Evolutionary conservation across 53 echinoderm and acorn worm genomes (phyloP).

Genomic region (Apostichopus leukothele): DNA sequence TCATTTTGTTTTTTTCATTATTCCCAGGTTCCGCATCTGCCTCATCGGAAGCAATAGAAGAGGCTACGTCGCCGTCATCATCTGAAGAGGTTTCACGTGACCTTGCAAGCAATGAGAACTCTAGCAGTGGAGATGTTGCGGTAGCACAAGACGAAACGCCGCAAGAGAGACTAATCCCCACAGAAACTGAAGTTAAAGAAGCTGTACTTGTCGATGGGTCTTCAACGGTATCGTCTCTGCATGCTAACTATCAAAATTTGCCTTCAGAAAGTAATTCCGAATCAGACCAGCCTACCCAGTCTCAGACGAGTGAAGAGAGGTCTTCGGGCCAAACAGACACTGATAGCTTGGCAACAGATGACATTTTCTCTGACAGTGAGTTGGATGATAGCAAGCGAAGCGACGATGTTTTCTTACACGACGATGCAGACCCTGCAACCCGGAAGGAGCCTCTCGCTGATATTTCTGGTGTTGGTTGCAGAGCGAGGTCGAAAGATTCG

Average conservation of each 20-base stretch:
- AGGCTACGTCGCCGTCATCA: background rate
- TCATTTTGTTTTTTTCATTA: background rate
- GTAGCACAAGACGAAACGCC: constrained; percentile 31
- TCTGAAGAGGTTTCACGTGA: background rate
- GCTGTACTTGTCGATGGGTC: constrained; percentile 17
- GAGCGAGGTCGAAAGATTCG: background rate
- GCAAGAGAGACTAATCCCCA: constrained; percentile 15
- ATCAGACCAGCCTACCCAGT: constrained; percentile 11
- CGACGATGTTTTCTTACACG: constrained; percentile 45
- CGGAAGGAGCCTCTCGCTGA: constrained; percentile 16
- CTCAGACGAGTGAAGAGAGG: constrained; percentile 42
- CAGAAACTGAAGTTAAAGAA: constrained; percentile 42
- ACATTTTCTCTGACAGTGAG: constrained; percentile 50
- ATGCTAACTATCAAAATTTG: constrained; percentile 7
- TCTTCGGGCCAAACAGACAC: constrained; percentile 48
- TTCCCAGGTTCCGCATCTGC: background rate
- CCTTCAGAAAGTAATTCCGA: constrained; percentile 28
- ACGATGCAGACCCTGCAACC: constrained; percentile 9
- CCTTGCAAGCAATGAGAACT: background rate
- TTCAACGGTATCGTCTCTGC: background rate
- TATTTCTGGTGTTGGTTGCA: constrained; percentile 15
- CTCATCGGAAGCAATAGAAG: constrained; percentile 12
- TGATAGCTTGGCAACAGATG: constrained; percentile 47
- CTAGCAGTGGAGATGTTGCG: background rate
- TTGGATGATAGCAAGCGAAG: constrained; percentile 47